These are phyloP conservation scores for Neuroterus valhalla DNA, from an alignment of 1,140 invertebrate species.

Conservation along the genomic window DNA sequence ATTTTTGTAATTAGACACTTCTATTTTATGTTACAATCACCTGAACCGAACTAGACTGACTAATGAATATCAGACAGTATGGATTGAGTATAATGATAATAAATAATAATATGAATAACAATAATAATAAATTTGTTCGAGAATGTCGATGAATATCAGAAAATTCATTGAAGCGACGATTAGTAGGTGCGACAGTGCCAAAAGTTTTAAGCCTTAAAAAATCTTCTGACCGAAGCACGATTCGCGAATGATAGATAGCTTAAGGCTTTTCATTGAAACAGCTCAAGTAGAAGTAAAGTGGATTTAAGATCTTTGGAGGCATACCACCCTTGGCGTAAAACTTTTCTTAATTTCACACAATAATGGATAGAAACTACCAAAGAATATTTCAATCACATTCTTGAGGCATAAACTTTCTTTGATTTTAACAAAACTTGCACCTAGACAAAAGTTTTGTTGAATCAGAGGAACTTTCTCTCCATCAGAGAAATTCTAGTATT, in stretches of 20 bases:
- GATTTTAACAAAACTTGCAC: no score
- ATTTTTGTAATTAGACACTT: no score
- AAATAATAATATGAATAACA: no score
- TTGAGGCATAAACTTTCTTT: neutral
- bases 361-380: slow-evolving; percentile 52
- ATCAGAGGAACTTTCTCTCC: no score
- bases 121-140: neutral
- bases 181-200: slow-evolving; percentile 29
- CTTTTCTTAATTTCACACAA: slow-evolving; percentile 61
- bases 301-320: slow-evolving; percentile 70
- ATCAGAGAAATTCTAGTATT: no score
- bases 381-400: slow-evolving; percentile 27
- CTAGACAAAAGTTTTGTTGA: no score
- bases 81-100: no score
- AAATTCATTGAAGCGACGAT: slow-evolving; percentile 33
- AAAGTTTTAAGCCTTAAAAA: slow-evolving; percentile 43
- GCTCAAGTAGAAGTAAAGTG: slow-evolving; percentile 71
- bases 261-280: slow-evolving; percentile 65
- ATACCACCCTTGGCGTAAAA: slow-evolving; percentile 51
- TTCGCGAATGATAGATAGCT: slow-evolving; percentile 70
- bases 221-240: slow-evolving; percentile 64
- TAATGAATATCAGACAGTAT: no score
- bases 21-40: no score
- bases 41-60: no score
- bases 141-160: slow-evolving; percentile 53